Evolutionary conservation across 2,113 vertebrate genomes (phyloP).

Genomic region (Apteryx mantelli): DNA sequence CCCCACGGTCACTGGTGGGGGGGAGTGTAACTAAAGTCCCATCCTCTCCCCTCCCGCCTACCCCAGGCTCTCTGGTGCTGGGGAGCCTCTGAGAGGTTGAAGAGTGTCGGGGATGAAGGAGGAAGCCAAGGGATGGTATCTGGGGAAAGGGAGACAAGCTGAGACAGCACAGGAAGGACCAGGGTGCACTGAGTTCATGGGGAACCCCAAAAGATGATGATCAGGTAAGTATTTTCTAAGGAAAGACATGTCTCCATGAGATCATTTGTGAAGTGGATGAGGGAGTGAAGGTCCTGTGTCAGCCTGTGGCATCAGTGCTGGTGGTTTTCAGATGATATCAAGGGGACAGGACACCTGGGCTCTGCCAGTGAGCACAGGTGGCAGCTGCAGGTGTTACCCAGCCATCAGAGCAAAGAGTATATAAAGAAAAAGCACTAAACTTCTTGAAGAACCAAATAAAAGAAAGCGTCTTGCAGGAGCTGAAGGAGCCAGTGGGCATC

Average conservation of each 20-base stretch:
- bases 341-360: not conserved
- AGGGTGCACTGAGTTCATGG: not conserved
- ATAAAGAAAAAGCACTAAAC: not conserved
- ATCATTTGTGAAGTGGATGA: not conserved
- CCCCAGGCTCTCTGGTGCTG: not conserved
- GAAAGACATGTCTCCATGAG: not conserved
- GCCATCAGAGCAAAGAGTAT: rapidly evolving
- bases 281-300: not conserved
- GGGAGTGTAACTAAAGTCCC: too few species aligned
- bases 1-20: too few species aligned
- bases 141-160: rapidly evolving
- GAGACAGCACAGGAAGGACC: not conserved
- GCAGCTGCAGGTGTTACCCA: not conserved
- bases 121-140: too few species aligned
- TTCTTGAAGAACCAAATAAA: not conserved
- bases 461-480: not conserved
- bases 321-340: rapidly evolving
- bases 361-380: not conserved
- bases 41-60: too few species aligned
- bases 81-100: not conserved
- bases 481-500: not conserved
- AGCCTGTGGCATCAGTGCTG: not conserved
- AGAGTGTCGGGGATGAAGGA: not conserved
- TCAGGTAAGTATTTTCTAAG: not conserved
- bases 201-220: not conserved